Percentiles rank a stretch among this genome's conserved stretches.
Evolutionary conservation across 2,888 invertebrate genomes (phyloP).

Genomic region (Xestia rhomboidea): DNA sequence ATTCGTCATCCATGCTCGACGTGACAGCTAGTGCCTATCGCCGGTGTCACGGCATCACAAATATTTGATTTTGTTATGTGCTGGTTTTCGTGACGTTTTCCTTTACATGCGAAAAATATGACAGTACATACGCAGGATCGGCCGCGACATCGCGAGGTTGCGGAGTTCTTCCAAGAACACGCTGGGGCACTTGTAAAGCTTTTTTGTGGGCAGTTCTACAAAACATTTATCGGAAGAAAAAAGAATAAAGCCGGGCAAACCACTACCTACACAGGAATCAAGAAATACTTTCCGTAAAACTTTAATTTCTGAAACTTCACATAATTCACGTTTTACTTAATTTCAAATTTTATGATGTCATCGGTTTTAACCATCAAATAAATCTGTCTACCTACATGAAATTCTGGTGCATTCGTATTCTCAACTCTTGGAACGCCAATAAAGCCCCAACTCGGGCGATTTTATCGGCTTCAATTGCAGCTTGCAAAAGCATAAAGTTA

Average conservation of each 20-base stretch:
- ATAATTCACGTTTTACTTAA: background rate
- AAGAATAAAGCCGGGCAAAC: background rate
- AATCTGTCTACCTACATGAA: background rate
- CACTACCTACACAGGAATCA: background rate
- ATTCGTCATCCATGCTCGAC: constrained; percentile 32
- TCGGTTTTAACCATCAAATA: background rate
- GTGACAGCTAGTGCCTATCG: constrained; percentile 56
- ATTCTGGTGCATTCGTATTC: constrained; percentile 13
- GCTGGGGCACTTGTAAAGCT: constrained; percentile 4
- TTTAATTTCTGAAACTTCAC: background rate
- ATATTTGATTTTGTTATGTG: constrained; percentile 47
- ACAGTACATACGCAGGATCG: constrained; percentile 33
- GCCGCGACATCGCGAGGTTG: constrained; percentile 49
- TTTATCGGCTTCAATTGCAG: constrained; percentile 44
- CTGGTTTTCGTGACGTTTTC: constrained; percentile 38
- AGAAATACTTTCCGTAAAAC: background rate
- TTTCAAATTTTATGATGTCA: background rate
- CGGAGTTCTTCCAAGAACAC: background rate
- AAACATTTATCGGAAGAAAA: background rate
- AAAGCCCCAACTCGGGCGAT: constrained; percentile 21
- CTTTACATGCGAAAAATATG: constrained; percentile 50
- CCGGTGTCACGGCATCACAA: constrained; percentile 54
- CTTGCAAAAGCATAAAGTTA: constrained; percentile 31
- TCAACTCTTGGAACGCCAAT: constrained; percentile 21
- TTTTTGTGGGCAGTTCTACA: background rate